Conservation (phyloP, 2,888 invertebrate species). For the Hemithea aestivaria region DNA sequence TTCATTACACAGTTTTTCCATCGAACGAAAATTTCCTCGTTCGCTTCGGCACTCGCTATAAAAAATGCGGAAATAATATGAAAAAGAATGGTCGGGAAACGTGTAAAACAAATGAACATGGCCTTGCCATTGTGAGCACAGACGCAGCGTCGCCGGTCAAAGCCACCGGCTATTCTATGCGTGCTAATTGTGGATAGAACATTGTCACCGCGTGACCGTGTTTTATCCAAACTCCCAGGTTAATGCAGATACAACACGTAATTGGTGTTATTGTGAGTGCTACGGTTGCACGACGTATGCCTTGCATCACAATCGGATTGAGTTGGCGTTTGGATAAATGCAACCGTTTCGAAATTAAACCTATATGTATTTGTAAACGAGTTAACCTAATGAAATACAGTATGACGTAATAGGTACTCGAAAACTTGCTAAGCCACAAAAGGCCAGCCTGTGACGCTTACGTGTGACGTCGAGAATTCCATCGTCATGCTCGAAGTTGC, state of each 20-base stretch:
- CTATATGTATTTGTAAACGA: too few relatives aligned
- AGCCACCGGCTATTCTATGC: slow-evolving; percentile 48
- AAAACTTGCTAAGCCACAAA: too few relatives aligned
- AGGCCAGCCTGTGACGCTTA: too few relatives aligned
- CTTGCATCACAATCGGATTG: slow-evolving; percentile 4
- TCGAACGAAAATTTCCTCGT: slow-evolving; percentile 12
- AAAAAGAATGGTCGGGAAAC: slow-evolving; percentile 32
- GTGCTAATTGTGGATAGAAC: slow-evolving; percentile 17
- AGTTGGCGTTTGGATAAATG: not conserved
- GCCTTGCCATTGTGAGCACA: slow-evolving; percentile 51
- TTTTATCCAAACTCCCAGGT: not conserved
- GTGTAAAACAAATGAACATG: slow-evolving; percentile 42
- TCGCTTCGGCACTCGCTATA: slow-evolving; percentile 14
- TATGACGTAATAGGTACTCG: too few relatives aligned
- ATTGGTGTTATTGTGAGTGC: slow-evolving; percentile 15
- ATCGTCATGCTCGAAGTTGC: not conserved
- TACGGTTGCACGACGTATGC: slow-evolving; percentile 1
- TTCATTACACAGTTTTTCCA: slow-evolving; percentile 1
- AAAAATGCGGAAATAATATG: slow-evolving; percentile 37
- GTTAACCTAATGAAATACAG: too few relatives aligned
- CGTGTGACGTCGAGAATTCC: slow-evolving; percentile 8
- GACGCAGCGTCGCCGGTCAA: slow-evolving; percentile 48
- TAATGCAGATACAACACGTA: slow-evolving; percentile 9
- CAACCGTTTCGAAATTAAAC: slow-evolving; percentile 1
- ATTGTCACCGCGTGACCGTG: slow-evolving; percentile 3